A percentile compares a stretch with the other conserved stretches of the same genome.
Evolutionary conservation across 2,113 vertebrate genomes (phyloP).

Genomic region (Strix uralensis): DNA sequence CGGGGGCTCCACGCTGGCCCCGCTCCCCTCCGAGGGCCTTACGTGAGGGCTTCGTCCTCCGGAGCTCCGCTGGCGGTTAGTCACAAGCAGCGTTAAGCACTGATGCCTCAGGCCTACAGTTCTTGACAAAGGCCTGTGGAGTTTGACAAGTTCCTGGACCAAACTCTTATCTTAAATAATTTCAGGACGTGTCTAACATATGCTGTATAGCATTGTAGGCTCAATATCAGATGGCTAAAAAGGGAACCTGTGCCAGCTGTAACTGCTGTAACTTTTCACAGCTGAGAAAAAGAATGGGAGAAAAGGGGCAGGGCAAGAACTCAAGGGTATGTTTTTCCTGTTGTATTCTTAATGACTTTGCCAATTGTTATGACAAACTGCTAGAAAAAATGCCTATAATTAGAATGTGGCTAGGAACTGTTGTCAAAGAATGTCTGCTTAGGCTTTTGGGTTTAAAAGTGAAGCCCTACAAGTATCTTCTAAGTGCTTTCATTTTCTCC

Average conservation of each 20-base stretch:
- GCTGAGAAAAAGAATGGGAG: background rate
- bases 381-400: background rate
- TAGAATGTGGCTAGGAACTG: background rate
- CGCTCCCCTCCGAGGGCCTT: too few relatives aligned
- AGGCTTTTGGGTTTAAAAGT: background rate
- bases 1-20: too few relatives aligned
- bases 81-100: too few relatives aligned
- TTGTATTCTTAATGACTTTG: background rate
- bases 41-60: too few relatives aligned
- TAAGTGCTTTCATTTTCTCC: background rate
- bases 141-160: background rate
- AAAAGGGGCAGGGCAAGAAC: background rate
- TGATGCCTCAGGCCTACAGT: too few relatives aligned
- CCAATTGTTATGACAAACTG: background rate
- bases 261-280: background rate
- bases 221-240: background rate
- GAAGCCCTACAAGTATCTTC: background rate
- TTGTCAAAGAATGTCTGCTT: background rate
- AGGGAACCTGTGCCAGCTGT: background rate
- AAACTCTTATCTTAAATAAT: background rate
- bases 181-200: background rate
- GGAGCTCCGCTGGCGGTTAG: too few relatives aligned
- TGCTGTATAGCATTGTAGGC: fast-evolving
- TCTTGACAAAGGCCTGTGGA: background rate
- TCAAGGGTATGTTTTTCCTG: fast-evolving